phyloP scores from a whole-genome alignment of 2,113 vertebrate genomes.

The Lagopus leucura region DNA sequence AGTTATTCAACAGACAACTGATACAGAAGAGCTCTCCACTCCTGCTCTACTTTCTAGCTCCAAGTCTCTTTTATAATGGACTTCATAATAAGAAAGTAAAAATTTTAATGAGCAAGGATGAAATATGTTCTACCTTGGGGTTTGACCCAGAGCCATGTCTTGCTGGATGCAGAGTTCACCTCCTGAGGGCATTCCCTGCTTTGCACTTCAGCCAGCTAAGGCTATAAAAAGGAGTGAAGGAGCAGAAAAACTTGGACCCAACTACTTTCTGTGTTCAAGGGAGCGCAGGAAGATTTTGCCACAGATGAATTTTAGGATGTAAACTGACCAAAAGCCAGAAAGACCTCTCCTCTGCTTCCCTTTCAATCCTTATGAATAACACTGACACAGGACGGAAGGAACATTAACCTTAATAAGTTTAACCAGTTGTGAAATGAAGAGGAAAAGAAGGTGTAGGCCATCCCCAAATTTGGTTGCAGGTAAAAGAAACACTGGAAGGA shows the following conservation, averaged over 20 bases:
- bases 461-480: neutral
- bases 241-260: neutral
- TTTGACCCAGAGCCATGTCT: neutral
- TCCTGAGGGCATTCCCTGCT: neutral
- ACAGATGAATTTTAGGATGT: neutral
- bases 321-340: neutral
- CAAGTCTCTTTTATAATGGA: neutral
- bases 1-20: neutral
- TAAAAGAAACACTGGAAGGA: neutral
- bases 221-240: rapidly evolving
- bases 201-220: neutral
- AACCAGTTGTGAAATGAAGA: neutral
- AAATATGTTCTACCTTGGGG: neutral
- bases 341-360: neutral
- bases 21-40: neutral
- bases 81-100: neutral
- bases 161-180: rapidly evolving
- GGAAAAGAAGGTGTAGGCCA: neutral
- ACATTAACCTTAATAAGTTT: neutral
- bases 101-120: neutral
- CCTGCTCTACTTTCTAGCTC: neutral
- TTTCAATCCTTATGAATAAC: neutral
- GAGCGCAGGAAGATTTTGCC: neutral
- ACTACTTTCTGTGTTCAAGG: neutral
- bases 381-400: rapidly evolving